Base-by-base conservation (phyloP, 2,113 vertebrate genomes). In the Entosphenus tridentatus region DNA sequence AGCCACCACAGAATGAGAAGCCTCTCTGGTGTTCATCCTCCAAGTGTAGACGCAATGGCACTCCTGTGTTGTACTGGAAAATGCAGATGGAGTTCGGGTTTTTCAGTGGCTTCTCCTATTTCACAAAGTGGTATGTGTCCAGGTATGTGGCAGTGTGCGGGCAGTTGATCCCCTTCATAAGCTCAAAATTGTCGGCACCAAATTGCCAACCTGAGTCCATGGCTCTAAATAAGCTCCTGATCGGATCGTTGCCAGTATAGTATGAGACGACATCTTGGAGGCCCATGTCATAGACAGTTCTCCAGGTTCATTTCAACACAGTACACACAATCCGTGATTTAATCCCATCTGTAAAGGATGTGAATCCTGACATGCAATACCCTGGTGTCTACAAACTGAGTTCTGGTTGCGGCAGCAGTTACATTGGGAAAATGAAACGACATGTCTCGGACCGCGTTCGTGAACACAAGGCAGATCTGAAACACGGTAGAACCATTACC, bases 191-290 rank as follows among this genome's bases (percentile, higher is more conserved):
- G 67, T 83, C 82, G 54, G 75, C 77, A 0, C 90, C 88, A 1
- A 96, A 83, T 3, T 87, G 86, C 1, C 83, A 85, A 73, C 80
- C 85, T 0, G 84, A 71, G n/a, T 93, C 88, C 72, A 96, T 72
- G 72, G 87, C 88, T 69, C 87, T 81, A 2, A 81, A 86, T 11
- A 84, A 72, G 56, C 86, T 83, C 69, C 84, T 82, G 0, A 77
- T 82, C 0, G 88, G 87, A 1, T 84, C 85, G 56, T 79, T 74
- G 1, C 86, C 85, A 2, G 87, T 85, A 1, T 91, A 93, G 71
- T 89, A 77, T 0, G 86, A 86, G 74, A 86, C 73, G 1, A 86
- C 83, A 76, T 96, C 89, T 67, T 92, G 86, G 2, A 93, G 77
- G 56, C 88, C 87, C 71, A 92, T 71, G 65, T 89, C 86, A 2